Base-by-base conservation (phyloP, 2,113 vertebrate genomes). In the Pterocles burchelli region DNA sequence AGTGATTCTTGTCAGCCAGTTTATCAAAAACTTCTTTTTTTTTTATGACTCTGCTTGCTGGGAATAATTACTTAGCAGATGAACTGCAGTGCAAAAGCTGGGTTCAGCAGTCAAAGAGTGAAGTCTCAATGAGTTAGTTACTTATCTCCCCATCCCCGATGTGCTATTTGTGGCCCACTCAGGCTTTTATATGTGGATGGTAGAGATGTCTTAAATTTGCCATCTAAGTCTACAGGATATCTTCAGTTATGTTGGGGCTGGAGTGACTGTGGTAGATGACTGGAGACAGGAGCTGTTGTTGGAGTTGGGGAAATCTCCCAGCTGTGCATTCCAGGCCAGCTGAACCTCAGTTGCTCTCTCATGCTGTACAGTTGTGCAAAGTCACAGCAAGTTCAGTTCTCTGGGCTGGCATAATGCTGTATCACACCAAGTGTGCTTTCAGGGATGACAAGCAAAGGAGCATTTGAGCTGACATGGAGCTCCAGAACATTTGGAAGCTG, bases 321-420 rank as follows among this genome's bases (percentile, higher is more conserved):
- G 76, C 67, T 88, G 72, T 80, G 63, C 89, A 90, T 95, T 88
- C 80, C 93, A 76, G 78, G 76, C 46, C 0, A 5, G 13, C 31
- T 38, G 54, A 86, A 68, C 49, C 52, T 95, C 89, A 96, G 85
- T 79, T 96, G 94, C 83, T 90, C 49, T 29, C 80, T 68, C 31
- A 67, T 17, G 48, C 66, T 78, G 41, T 71, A 46, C 77, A 75
- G 38, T 82, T 63, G 71, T 68, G 91, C 62, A 61, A 88, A 79
- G 58, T 61, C 75, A 34, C 54, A n/a, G 58, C 49, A 41, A 86
- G 49, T 49, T 77, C 46, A 67, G 41, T 52, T 76, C 67, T 58
- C 54, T 52, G 41, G 52, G 62, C 79, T 93, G 62, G 33, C n/a
- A 18, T 79, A 75, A 24, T 0, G 7, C 59, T 77, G 29, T 26